Percentiles rank a stretch among this genome's conserved stretches.
Evolutionary conservation across 1,140 invertebrate genomes (phyloP).

Genomic region (Druon quercuslanigerum): DNA sequence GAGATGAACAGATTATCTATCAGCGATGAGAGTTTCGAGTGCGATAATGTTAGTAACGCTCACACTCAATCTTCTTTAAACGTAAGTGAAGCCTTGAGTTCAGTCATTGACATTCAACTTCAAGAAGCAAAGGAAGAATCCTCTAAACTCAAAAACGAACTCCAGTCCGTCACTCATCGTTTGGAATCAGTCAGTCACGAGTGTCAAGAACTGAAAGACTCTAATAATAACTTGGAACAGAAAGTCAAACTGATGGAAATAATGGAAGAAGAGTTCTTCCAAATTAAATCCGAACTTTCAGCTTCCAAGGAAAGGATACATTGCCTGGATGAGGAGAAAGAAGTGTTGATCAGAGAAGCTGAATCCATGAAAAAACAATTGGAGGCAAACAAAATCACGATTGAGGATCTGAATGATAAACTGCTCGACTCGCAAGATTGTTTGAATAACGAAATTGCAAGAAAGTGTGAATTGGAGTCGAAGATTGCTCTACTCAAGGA

Average conservation of each 20-base stretch:
- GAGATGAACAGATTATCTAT: conserved; percentile 53
- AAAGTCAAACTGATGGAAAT: conserved; percentile 47
- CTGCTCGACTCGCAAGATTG: neutral
- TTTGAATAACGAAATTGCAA: conserved; percentile 15
- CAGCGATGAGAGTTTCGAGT: conserved; percentile 67
- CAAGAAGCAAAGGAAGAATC: conserved; percentile 67
- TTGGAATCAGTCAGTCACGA: conserved; percentile 43
- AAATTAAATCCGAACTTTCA: conserved; percentile 34
- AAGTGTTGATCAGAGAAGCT: conserved; percentile 27
- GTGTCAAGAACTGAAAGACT: conserved; percentile 43
- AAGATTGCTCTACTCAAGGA: conserved; percentile 10
- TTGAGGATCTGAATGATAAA: conserved; percentile 13
- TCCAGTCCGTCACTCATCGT: conserved; percentile 42
- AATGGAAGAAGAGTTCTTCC: neutral
- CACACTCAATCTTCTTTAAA: conserved; percentile 49
- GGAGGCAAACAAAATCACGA: conserved; percentile 2
- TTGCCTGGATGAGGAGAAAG: conserved; percentile 36
- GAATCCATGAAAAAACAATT: conserved; percentile 29
- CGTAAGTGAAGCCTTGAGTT: conserved; percentile 66
- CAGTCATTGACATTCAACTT: conserved; percentile 71
- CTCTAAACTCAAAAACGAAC: conserved; percentile 50
- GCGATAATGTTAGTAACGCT: conserved; percentile 55
- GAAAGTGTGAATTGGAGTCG: neutral
- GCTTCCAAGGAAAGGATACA: neutral
- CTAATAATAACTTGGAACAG: conserved; percentile 46